A percentile compares a stretch with the other conserved stretches of the same genome.
phyloP scores from a whole-genome alignment of 2,888 invertebrate species.

The Xanthorhoe designata region DNA sequence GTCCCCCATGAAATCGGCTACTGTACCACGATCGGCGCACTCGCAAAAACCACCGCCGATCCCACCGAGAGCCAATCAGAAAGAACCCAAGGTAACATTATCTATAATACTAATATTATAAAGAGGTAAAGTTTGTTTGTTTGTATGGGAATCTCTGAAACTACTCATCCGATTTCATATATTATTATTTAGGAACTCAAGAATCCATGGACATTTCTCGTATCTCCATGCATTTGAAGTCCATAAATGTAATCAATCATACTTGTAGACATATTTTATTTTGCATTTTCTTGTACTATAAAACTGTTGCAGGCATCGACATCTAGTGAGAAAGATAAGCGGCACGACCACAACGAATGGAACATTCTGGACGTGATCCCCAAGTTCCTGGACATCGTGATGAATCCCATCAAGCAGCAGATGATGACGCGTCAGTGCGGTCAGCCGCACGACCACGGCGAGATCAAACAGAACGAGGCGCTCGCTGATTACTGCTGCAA shows the following conservation, averaged over 20 bases:
- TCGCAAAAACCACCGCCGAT: slow-evolving; percentile 74
- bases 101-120: not conserved
- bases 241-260: too few relatives aligned
- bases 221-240: too few relatives aligned
- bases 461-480: slow-evolving; percentile 83
- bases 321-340: slow-evolving; percentile 50
- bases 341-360: slow-evolving; percentile 78
- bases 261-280: too few relatives aligned
- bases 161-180: too few relatives aligned
- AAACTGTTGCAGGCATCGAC: slow-evolving; percentile 53
- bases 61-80: slow-evolving; percentile 68
- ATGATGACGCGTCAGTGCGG: slow-evolving; percentile 80
- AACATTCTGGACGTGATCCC: slow-evolving; percentile 93
- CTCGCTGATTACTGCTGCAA: slow-evolving; percentile 90
- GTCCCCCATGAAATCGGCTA: slow-evolving; percentile 64
- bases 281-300: not conserved
- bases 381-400: slow-evolving; percentile 91
- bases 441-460: slow-evolving; percentile 76
- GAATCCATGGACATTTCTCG: too few relatives aligned
- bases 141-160: too few relatives aligned
- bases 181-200: too few relatives aligned
- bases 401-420: slow-evolving; percentile 89
- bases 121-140: too few relatives aligned
- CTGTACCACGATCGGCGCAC: slow-evolving; percentile 70
- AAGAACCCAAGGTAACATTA: slow-evolving; percentile 61